These are phyloP conservation scores for Sesia apiformis DNA, from an alignment of 2,888 invertebrate genomes.

Conservation along the genomic window DNA sequence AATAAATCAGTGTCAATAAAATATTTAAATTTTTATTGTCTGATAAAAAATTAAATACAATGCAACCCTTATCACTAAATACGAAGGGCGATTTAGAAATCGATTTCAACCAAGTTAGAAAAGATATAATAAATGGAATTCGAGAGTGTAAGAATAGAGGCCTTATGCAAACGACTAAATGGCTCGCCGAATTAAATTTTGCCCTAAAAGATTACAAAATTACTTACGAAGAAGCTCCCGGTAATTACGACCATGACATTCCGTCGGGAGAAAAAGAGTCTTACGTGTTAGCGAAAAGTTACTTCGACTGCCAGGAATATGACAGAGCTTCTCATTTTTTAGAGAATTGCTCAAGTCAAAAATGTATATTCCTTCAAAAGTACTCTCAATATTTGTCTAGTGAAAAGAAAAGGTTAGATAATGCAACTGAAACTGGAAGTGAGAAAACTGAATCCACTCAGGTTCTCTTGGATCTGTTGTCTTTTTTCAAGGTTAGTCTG, in stretches of 20 bases:
- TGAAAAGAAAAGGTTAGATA: slow-evolving; percentile 92
- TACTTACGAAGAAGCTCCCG: slow-evolving; percentile 60
- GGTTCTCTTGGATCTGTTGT: slow-evolving; percentile 54
- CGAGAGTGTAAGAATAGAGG: slow-evolving; percentile 86
- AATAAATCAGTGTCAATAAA: not conserved
- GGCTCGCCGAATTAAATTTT: slow-evolving; percentile 90
- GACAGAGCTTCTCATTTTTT: slow-evolving; percentile 89
- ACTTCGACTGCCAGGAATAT: slow-evolving; percentile 93
- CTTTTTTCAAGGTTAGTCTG: slow-evolving; percentile 53
- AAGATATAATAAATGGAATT: slow-evolving; percentile 55
- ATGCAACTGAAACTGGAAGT: slow-evolving; percentile 56
- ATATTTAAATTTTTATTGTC: not conserved
- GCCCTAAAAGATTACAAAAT: slow-evolving; percentile 81
- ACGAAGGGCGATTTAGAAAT: slow-evolving; percentile 55
- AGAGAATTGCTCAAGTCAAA: slow-evolving; percentile 79
- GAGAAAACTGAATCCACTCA: slow-evolving; percentile 60
- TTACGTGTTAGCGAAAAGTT: slow-evolving; percentile 88
- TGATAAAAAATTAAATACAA: slow-evolving; percentile 8
- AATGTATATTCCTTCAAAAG: slow-evolving; percentile 86
- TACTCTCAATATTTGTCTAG: slow-evolving; percentile 92
- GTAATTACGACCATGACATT: slow-evolving; percentile 51
- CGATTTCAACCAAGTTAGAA: slow-evolving; percentile 56
- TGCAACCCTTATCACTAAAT: slow-evolving; percentile 45
- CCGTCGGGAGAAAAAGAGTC: slow-evolving; percentile 79
- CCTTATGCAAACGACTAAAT: slow-evolving; percentile 86